Conservation (phyloP, 2,113 vertebrate species). For the Chlamydotis undulata region DNA sequence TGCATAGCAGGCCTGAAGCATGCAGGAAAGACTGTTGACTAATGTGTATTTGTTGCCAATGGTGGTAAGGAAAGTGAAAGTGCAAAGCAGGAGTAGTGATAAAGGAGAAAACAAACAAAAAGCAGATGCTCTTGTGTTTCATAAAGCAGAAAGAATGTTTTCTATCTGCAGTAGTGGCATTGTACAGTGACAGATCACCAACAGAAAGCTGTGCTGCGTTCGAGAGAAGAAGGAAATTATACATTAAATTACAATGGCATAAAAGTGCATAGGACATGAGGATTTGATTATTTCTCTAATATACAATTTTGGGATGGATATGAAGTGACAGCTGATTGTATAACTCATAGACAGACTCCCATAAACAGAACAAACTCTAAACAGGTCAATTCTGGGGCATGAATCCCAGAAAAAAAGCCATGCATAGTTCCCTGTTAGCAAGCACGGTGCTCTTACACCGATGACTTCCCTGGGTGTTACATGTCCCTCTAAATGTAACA, state of each 20-base stretch:
- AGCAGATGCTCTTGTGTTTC: not conserved
- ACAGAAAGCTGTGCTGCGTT: not conserved
- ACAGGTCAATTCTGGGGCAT: conserved; percentile 5
- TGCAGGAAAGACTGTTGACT: not conserved
- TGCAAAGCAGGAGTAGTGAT: not conserved
- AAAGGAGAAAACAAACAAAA: not conserved
- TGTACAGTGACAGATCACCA: not conserved
- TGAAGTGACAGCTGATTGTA: not conserved
- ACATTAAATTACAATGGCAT: not conserved
- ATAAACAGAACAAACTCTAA: not conserved
- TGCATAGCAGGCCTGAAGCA: not conserved
- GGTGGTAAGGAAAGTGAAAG: not conserved
- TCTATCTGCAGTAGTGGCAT: not conserved
- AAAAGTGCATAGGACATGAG: not conserved
- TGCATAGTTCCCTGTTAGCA: not conserved
- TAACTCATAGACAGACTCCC: not conserved
- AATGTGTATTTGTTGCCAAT: not conserved
- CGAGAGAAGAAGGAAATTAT: not conserved
- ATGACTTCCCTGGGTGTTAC: not conserved
- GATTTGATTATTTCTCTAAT: not conserved
- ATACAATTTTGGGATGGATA: not conserved
- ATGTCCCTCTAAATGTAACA: not conserved
- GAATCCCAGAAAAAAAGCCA: not conserved
- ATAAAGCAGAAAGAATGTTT: not conserved
- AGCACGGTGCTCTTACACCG: rapidly evolving